Conservation (phyloP, 1,140 invertebrate genomes). For the Cecropterus lyciades region DNA sequence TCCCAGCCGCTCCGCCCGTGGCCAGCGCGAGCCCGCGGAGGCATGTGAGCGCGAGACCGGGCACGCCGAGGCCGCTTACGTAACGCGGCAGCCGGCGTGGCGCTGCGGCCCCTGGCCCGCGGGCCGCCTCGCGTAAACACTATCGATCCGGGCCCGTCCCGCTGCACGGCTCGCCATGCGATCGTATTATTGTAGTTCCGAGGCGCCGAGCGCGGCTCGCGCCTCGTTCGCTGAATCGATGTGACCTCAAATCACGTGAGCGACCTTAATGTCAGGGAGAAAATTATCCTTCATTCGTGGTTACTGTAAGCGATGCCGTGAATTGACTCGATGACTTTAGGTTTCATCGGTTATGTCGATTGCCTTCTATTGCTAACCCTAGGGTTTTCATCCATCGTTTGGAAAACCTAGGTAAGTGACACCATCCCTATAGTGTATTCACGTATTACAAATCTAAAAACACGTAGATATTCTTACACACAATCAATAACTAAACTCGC, state of each 20-base stretch:
- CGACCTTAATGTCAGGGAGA: conserved; percentile 36
- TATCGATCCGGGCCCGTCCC: conserved; percentile 34
- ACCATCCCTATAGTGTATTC: too few species aligned
- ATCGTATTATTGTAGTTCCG: conserved; percentile 6
- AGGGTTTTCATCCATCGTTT: conserved; percentile 7
- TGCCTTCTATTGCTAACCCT: background rate
- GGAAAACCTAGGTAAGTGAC: conserved; percentile 14
- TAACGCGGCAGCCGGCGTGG: conserved; percentile 28
- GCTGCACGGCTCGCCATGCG: conserved; percentile 20
- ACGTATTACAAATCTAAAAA: too few species aligned
- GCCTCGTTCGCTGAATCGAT: conserved; percentile 25
- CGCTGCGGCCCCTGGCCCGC: conserved; percentile 14
- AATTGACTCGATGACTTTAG: conserved; percentile 12
- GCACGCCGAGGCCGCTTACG: conserved; percentile 17
- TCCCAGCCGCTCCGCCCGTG: conserved; percentile 3
- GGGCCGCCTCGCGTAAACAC: conserved; percentile 32
- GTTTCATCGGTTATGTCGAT: conserved; percentile 12
- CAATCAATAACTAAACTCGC: too few species aligned
- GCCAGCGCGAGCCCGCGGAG: conserved; percentile 15
- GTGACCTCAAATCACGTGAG: conserved; percentile 37
- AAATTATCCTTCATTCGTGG: conserved; percentile 11
- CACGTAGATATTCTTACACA: too few species aligned
- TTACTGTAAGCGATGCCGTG: conserved; percentile 8
- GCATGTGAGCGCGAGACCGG: background rate
- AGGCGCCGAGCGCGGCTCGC: conserved; percentile 17